Base-by-base conservation (phyloP, 1,140 invertebrate species). In the Pogonomyrmex barbatus region DNA sequence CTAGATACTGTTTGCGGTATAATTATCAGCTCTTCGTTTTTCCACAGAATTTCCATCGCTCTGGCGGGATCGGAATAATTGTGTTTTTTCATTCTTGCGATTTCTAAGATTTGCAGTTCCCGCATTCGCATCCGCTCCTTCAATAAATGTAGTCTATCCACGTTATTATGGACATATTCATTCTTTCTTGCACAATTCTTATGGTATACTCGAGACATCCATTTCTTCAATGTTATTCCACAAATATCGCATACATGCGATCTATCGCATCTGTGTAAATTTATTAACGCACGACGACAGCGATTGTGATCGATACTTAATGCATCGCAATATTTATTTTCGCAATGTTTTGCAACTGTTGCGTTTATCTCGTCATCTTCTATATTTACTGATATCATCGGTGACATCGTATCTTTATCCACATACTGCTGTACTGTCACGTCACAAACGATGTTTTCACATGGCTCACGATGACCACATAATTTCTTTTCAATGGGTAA, bases 241-340 rank as follows among this genome's bases (percentile, higher is more conserved):
- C 94, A 95, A 68, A 94, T 93, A 65, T 95, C 94, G 50, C 94
- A 95, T 5, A 52, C 70, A 4, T 81, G 89, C 2, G 79, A 79
- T 47, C 78, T 87, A 70, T 95, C 93, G 42, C 89, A 94, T 2
- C 88, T 91, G 42, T 94, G 54, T 5, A 95, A 81, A 58, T 87
- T 63, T 39, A 95, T 85, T 4, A 82, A n/a, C 6, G 91, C 92
- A 50, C 91, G 90, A n/a, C 93, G 92, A 87, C 94, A 94, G 54
- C 91, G 85, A 88, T 94, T 81, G 81, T 95, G 94, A 50, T 95
- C 94, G 36, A 95, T 94, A 52, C 92, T 95, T 1, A 95, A 79
- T 3, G 94, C 92, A 70, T 95, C 94, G 54, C 94, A 95, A 6
- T 76, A 77, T 5, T 87, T 8, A 60, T 94, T 92, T 1, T 73